Base-by-base conservation (phyloP, 1,140 invertebrate species). In the Caerostris extrusa region DNA sequence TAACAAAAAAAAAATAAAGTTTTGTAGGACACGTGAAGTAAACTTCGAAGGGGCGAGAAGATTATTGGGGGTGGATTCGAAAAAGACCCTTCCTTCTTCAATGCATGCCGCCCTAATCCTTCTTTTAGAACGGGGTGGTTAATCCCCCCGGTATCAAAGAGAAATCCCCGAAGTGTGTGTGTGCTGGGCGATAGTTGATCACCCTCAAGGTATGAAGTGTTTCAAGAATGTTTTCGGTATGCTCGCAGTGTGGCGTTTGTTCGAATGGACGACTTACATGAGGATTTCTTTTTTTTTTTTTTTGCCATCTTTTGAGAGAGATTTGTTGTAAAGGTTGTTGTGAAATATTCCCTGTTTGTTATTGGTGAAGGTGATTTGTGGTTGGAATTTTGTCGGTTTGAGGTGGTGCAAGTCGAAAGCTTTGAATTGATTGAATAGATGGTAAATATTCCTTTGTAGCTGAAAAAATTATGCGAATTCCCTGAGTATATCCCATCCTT, bases 91-190 rank as follows among this genome's bases (percentile, higher is more conserved):
- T 85, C 82, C 17, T n/a, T 58, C 55, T 34, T 85, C 56, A 85
- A 85, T 85, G 57, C 56, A 57, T 85, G 82, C 86, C 86, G 86
- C 86, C 61, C 60, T 88, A 88, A 88, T 88, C 86, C 86, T 88
- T 34, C 86, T 88, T n/a, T 88, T 88, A 55, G 86, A 64, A 67
- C 60, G 14, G 86, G 86, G 86, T 34, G 67, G 64, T 17, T 90
- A 77, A 90, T 77, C 67, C 88, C 67, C 53, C n/a, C 12, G 55
- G 12, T 71, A 57, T 77, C 64, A 58, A 77, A 90, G 88, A 90
- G 67, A 90, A 90, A 69, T 90, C 88, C 67, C 50, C 64, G 56
- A 90, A 90, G 88, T 90, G 67, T 90, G 86, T 55, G 57, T 55
- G 56, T 55, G 56, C 56, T 55, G 82, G 55, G 19, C 82, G 82